Base-by-base conservation (phyloP, 2,797 vertebrate species). In the Lepidocolaptes lacrymiger region DNA sequence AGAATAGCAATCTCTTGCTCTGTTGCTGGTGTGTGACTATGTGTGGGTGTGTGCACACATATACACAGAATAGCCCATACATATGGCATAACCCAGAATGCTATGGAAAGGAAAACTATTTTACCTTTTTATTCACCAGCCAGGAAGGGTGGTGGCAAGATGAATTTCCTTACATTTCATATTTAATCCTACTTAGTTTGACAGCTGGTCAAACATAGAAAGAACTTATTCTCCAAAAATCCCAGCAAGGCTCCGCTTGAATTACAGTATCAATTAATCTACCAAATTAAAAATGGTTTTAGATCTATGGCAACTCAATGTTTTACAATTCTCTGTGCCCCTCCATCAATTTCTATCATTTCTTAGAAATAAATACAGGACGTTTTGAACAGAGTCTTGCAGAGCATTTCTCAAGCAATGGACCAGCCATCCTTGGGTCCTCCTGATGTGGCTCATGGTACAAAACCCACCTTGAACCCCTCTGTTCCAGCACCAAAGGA, bases 241-340 rank as follows among this genome's bases (percentile, higher is more conserved):
- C 12, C 8, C 59, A 51, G 7, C 9, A 15, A 12, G 21, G 15
- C 4, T 73, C 14, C 10, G 8, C 28, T 54, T 83, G 32, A 56
- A 61, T 44, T 30, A 20, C 1, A 66, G 18, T 23, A 73, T 37
- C 32, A 79, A 13, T 3, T 24, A 39, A 54, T 9, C 8, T 49
- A 66, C 10, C 6, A 63, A 68, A 51, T 61, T 10, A 55, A 41
- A 32, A 7, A 27, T 8, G 2, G 0, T 6, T 51, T 82, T 46
- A 51, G 1, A 8, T 32, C 37, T 54, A 7, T 24, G 37, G 27
- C 2, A 71, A 17, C 17, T 67, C 14, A 24, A 7, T 62, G 4
- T 44, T 87, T 91, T 52, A 30, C 22, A 56, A 7, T 12, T 1
- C 2, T 6, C 16, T 37, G 3, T 30, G 1, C 0, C 4, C 4